These are phyloP conservation scores for Thamnaconus septentrionalis DNA, from an alignment of 2,113 vertebrate genomes.

Conservation along the genomic window DNA sequence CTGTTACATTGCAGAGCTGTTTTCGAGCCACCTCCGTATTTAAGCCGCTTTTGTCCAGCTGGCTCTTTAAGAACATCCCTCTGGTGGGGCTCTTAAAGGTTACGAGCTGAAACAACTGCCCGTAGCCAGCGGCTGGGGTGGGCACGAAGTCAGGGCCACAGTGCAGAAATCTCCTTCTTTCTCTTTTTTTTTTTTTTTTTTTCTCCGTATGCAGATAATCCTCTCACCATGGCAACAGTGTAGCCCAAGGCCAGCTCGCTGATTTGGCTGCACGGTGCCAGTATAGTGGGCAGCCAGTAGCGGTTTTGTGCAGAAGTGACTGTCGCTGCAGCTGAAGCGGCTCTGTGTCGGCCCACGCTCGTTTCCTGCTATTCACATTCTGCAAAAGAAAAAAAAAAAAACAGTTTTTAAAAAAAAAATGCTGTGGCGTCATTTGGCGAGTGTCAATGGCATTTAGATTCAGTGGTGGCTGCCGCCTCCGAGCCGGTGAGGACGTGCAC, in stretches of 20 bases:
- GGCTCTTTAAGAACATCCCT: too few species aligned
- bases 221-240: constrained; percentile 62
- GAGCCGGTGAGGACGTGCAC: constrained; percentile 47
- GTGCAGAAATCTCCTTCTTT: too few species aligned
- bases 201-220: constrained; percentile 32
- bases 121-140: too few species aligned
- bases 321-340: constrained; percentile 26
- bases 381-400: too few species aligned
- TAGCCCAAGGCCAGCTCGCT: constrained; percentile 44
- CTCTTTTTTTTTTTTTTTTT: too few species aligned
- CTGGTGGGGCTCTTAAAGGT: constrained; percentile 18
- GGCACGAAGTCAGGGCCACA: too few species aligned
- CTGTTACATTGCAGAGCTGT: too few species aligned
- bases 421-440: constrained; percentile 41
- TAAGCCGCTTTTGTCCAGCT: too few species aligned
- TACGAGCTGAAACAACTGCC: neutral
- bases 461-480: constrained; percentile 30
- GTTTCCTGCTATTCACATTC: constrained; percentile 53
- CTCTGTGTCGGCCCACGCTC: constrained; percentile 35
- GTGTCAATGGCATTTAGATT: constrained; percentile 43
- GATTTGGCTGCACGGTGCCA: constrained; percentile 41
- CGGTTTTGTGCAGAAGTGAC: constrained; percentile 24
- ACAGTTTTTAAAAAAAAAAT: constrained; percentile 8
- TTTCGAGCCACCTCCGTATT: too few species aligned
- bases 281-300: constrained; percentile 34